A percentile compares a stretch with the other conserved stretches of the same genome.
Evolutionary conservation across 2,797 vertebrate genomes (phyloP).

Genomic region (Pogonophryne albipinna): DNA sequence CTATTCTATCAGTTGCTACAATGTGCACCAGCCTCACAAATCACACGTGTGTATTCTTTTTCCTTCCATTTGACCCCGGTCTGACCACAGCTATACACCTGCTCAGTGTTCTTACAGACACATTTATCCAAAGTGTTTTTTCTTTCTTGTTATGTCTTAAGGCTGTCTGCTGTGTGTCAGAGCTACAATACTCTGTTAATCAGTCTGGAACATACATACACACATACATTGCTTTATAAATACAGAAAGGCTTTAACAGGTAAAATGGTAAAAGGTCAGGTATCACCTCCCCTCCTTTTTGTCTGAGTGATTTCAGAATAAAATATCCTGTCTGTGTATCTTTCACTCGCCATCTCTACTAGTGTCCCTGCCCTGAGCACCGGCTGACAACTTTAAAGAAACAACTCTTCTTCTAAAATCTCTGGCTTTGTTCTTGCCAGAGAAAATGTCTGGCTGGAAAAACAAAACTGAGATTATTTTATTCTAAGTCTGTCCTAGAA

Average conservation of each 20-base stretch:
- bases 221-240: conserved; percentile 10
- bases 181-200: conserved; percentile 1
- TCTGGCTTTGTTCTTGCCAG: conserved; percentile 36
- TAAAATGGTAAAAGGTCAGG: conserved; percentile 25
- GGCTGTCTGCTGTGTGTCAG: neutral
- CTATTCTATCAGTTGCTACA: neutral
- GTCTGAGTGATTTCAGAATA: conserved; percentile 42
- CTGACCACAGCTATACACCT: neutral
- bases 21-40: neutral
- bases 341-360: conserved; percentile 27
- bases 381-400: conserved; percentile 27
- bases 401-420: conserved; percentile 20
- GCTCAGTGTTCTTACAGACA: neutral
- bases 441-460: conserved; percentile 32
- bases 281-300: neutral
- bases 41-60: neutral
- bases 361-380: conserved; percentile 25
- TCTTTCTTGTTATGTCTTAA: conserved; percentile 15
- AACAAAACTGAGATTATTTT: conserved; percentile 53
- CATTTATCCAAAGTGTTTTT: neutral
- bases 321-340: conserved; percentile 32
- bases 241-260: conserved; percentile 15
- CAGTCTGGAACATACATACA: neutral
- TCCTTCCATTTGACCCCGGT: neutral
- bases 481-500: too few species aligned